Percentiles rank a stretch among this genome's conserved stretches.
Conservation (phyloP, 2,797 vertebrate genomes). For the Staurois parvus region DNA sequence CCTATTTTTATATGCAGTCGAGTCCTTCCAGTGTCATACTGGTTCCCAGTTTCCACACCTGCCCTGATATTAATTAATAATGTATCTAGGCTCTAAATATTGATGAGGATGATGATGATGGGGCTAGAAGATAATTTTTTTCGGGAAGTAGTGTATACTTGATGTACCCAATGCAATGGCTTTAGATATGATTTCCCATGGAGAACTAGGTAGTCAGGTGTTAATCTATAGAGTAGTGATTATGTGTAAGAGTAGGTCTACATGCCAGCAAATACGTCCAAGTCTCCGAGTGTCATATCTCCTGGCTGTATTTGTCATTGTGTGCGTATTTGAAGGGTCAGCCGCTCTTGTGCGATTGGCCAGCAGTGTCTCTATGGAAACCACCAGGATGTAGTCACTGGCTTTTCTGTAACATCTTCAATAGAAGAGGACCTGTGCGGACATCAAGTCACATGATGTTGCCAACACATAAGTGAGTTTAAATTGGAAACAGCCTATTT, state of each 20-base stretch:
- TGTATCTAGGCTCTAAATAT: background rate
- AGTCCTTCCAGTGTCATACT: background rate
- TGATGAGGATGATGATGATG: background rate
- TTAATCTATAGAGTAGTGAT: background rate
- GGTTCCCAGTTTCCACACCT: too few relatives aligned
- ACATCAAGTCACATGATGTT: slow-evolving; percentile 22
- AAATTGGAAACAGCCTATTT: background rate
- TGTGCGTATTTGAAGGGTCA: slow-evolving; percentile 36
- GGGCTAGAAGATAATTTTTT: background rate
- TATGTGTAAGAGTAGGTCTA: background rate
- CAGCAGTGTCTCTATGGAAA: slow-evolving; percentile 54
- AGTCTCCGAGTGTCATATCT: background rate
- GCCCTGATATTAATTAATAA: background rate
- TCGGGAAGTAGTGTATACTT: background rate
- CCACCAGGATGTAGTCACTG: slow-evolving; percentile 48
- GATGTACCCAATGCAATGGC: too few relatives aligned
- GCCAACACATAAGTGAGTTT: background rate
- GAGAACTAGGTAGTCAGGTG: too few relatives aligned
- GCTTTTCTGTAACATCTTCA: slow-evolving; percentile 40
- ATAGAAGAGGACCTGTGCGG: slow-evolving; percentile 20
- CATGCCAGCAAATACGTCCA: background rate
- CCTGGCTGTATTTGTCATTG: slow-evolving; percentile 22
- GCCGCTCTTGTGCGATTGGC: slow-evolving; percentile 37
- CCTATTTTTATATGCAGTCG: too few relatives aligned
- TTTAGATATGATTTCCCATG: background rate